Evolutionary conservation across 1,140 invertebrate genomes (phyloP).

Genomic region (Monomorium pharaonis): DNA sequence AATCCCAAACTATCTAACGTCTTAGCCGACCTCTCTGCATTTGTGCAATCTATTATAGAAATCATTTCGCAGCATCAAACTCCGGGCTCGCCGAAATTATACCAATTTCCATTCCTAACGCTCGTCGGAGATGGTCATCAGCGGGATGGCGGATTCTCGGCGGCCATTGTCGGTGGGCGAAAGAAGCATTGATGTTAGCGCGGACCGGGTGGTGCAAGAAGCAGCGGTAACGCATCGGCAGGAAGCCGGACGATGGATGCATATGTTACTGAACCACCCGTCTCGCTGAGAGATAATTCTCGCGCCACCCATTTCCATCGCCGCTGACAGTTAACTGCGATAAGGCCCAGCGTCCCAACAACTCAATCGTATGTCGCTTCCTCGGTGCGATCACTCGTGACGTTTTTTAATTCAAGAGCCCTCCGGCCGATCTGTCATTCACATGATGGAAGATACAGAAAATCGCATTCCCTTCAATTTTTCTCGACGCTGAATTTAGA

Average conservation of each 20-base stretch:
- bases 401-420: constrained; percentile 14
- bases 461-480: background rate
- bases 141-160: background rate
- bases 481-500: background rate
- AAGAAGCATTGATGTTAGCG: constrained; percentile 67
- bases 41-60: background rate
- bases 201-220: constrained; percentile 61
- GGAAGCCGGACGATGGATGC: constrained; percentile 71
- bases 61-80: constrained; percentile 10
- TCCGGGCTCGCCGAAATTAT: constrained; percentile 19
- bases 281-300: constrained; percentile 66
- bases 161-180: constrained; percentile 46
- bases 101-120: constrained; percentile 6
- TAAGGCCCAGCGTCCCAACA: constrained; percentile 55
- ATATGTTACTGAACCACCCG: constrained; percentile 69
- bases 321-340: constrained; percentile 70
- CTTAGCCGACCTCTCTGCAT: background rate
- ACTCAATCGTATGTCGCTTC: constrained; percentile 29
- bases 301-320: constrained; percentile 2
- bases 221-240: constrained; percentile 70
- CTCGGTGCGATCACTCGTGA: background rate
- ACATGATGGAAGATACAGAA: constrained; percentile 21
- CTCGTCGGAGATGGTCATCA: background rate
- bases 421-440: background rate
- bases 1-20: background rate